These are phyloP conservation scores for Latrodectus elegans DNA, from an alignment of 2,888 invertebrate genomes.

Conservation along the genomic window DNA sequence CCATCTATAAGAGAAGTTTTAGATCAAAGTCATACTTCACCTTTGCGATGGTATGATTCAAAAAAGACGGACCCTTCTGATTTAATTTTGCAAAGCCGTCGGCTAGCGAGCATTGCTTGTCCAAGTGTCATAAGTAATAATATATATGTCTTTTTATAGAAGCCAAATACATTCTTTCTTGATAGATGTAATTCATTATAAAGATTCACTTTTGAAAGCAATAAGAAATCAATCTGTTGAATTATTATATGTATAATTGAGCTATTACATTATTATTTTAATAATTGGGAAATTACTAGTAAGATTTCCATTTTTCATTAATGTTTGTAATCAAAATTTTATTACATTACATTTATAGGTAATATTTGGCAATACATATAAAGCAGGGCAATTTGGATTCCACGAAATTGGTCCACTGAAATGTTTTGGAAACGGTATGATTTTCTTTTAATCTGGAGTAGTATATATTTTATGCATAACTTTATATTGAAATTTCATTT, in stretches of 20 bases:
- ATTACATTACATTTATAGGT: slow-evolving; percentile 38
- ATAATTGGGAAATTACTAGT: background rate
- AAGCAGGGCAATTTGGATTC: slow-evolving; percentile 70
- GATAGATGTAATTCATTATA: no score
- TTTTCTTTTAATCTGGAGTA: background rate
- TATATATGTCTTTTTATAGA: no score
- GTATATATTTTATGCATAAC: background rate
- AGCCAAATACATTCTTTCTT: no score
- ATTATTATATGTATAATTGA: background rate
- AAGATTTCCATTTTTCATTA: background rate
- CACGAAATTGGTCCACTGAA: slow-evolving; percentile 71
- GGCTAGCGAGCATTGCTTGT: no score
- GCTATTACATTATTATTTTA: background rate
- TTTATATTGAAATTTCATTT: background rate
- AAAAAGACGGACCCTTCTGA: no score
- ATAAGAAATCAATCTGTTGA: no score
- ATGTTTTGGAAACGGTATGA: slow-evolving; percentile 70
- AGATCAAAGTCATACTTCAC: no score
- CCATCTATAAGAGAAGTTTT: no score
- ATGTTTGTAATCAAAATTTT: background rate
- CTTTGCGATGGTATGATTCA: no score
- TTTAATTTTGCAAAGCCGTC: no score
- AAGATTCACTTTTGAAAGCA: no score
- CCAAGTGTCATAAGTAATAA: no score
- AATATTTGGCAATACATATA: slow-evolving; percentile 70